Evolutionary conservation across 64 coral and sea anemone species (phyloP).

Genomic region (Actinia tenebrosa): DNA sequence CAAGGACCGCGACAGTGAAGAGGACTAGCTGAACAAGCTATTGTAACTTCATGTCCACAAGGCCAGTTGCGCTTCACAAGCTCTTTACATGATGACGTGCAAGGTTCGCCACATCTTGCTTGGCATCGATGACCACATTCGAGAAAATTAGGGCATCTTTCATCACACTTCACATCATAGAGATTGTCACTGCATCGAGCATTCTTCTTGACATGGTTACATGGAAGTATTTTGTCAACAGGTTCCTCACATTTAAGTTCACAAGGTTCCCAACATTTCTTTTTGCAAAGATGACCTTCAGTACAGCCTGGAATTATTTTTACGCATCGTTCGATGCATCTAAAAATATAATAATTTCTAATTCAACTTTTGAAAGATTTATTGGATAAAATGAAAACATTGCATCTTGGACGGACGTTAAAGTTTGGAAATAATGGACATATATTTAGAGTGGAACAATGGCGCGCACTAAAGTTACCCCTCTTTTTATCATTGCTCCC

Average conservation of each 20-base stretch:
- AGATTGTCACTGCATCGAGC: constrained; percentile 16
- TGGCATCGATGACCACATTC: constrained; percentile 36
- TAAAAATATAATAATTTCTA: background rate
- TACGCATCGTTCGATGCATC: constrained; percentile 51
- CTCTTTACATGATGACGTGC: constrained; percentile 10
- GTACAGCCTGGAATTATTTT: constrained; percentile 36
- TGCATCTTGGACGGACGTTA: too few relatives aligned
- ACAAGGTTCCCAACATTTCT: constrained; percentile 37
- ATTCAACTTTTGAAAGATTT: too few relatives aligned
- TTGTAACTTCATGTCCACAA: constrained; percentile 42
- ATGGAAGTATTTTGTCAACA: constrained; percentile 52
- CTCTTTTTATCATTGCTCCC: too few relatives aligned
- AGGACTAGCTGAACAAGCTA: constrained; percentile 50
- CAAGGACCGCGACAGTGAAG: constrained; percentile 5
- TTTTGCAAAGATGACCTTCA: constrained; percentile 36
- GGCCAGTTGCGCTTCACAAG: constrained; percentile 33
- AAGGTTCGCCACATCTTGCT: background rate
- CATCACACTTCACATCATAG: constrained; percentile 4
- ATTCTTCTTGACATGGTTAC: constrained; percentile 45
- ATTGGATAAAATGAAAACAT: too few relatives aligned
- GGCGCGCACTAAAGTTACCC: too few relatives aligned
- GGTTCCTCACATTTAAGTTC: background rate
- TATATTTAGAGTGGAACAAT: too few relatives aligned
- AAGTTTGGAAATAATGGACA: too few relatives aligned
- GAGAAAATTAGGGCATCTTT: constrained; percentile 15